These are phyloP conservation scores for Garrulus glandarius DNA, from an alignment of 2,797 vertebrate genomes.

Conservation along the genomic window DNA sequence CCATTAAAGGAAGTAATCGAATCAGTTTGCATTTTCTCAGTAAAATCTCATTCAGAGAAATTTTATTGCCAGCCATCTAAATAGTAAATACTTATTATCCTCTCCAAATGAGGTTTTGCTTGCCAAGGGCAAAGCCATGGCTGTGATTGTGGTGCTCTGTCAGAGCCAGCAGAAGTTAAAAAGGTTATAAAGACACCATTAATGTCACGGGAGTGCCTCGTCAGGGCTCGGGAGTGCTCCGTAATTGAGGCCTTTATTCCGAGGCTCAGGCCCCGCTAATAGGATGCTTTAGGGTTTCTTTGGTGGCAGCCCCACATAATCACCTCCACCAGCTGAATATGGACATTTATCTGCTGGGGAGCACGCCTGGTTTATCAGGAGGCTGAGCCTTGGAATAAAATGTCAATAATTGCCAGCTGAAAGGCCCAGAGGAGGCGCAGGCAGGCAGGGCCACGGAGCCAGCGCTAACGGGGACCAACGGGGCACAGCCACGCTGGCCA, in stretches of 20 bases:
- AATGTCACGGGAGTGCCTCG: slow-evolving; percentile 75
- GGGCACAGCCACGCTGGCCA: neutral
- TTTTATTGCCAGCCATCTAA: slow-evolving; percentile 82
- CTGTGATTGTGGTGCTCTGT: slow-evolving; percentile 75
- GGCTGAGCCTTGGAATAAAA: slow-evolving; percentile 42
- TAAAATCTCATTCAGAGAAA: slow-evolving; percentile 84
- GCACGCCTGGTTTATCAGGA: slow-evolving; percentile 40
- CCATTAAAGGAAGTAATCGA: slow-evolving; percentile 87
- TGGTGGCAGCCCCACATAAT: slow-evolving; percentile 60
- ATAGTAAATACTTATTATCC: slow-evolving; percentile 84
- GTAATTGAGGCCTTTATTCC: slow-evolving; percentile 76
- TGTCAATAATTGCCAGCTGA: slow-evolving; percentile 25
- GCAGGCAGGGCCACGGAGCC: slow-evolving; percentile 9
- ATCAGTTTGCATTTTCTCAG: slow-evolving; percentile 81
- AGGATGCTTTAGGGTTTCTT: slow-evolving; percentile 71
- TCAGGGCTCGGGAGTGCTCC: slow-evolving; percentile 72
- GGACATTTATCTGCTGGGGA: slow-evolving; percentile 59
- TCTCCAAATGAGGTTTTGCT: slow-evolving; percentile 80
- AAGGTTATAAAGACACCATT: slow-evolving; percentile 82
- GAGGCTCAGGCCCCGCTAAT: slow-evolving; percentile 63
- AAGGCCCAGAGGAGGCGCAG: slow-evolving; percentile 40
- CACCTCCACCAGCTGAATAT: slow-evolving; percentile 62
- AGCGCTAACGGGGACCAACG: neutral
- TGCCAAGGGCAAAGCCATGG: slow-evolving; percentile 79
- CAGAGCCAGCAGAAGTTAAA: slow-evolving; percentile 80